A percentile compares a stretch with the other conserved stretches of the same genome.
Conservation (phyloP, 2,888 invertebrate genomes). For the Seira musarum region DNA sequence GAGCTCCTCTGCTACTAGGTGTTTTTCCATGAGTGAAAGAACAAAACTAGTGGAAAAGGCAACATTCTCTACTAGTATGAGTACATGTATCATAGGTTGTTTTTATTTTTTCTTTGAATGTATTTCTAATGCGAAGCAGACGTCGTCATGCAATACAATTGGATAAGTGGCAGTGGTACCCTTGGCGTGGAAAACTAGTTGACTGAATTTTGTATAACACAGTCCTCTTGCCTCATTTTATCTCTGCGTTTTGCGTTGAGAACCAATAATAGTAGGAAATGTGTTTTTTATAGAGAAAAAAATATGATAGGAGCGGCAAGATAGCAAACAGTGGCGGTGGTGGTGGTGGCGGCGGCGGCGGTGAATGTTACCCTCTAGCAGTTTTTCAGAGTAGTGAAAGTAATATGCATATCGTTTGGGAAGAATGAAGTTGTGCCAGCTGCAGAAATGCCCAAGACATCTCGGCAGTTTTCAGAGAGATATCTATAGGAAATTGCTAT, state of each 20-base stretch:
- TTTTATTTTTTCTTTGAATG: slow-evolving; percentile 17
- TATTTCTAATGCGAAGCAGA: slow-evolving; percentile 33
- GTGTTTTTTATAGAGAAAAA: slow-evolving; percentile 1
- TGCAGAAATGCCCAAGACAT: too few species aligned
- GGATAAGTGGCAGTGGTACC: neutral
- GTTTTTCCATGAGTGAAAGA: neutral
- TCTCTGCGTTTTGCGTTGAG: neutral
- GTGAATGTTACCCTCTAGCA: neutral
- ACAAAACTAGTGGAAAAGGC: neutral
- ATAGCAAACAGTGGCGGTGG: neutral
- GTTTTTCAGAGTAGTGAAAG: neutral
- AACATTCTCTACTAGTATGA: too few species aligned
- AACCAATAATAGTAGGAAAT: slow-evolving; percentile 14
- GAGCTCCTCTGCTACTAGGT: neutral
- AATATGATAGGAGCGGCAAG: slow-evolving; percentile 14
- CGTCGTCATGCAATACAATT: slow-evolving; percentile 28
- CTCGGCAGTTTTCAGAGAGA: too few species aligned
- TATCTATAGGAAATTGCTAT: too few species aligned
- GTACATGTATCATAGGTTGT: too few species aligned
- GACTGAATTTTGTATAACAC: neutral
- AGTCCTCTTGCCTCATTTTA: neutral
- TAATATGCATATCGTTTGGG: neutral
- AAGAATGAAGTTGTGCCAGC: too few species aligned
- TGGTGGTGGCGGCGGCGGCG: too few species aligned
- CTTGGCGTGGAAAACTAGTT: neutral